Base-by-base conservation (phyloP, 2,888 invertebrate species). In the Merodon equestris region DNA sequence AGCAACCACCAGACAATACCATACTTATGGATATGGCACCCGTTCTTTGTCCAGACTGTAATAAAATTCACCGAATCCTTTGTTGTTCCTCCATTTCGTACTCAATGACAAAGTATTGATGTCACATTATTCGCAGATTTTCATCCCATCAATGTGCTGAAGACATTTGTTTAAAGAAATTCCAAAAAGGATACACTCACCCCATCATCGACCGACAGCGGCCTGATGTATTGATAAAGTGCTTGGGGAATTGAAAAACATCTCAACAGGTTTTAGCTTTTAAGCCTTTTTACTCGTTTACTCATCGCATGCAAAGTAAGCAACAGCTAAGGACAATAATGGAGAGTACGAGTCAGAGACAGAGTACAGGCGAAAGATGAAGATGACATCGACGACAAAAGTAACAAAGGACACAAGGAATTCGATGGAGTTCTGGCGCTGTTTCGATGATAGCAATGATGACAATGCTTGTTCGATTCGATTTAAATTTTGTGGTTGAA, bases 211-310 rank as follows among this genome's bases (percentile, higher is more conserved):
- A 63, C 44, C 38, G 36, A 53, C 34, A 54, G 60, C 51, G 10
- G 14, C 48, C 15, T 4, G 18, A 48, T 85, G 84, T 85, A 85
- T 86, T 86, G 84, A 83, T 84, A 85, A 86, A 87, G 88, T 87
- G 88, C 86, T 88, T 82, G 83, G 88, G 88, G 88, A 88, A 87
- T 88, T 88, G 87, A 82, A 83, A 27, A 83, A 84, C 84, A 87
- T 88, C 88, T 88, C 88, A 88, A 88, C 88, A 88, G 88, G 88
- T 88, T 88, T 88, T 86, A 85, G 88, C 88, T 88, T 86, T 88
- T 87, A 83, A 74, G 77, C 75, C 77, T 77, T 82, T 76, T 81
- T 64, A 42, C 19, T 58, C 36, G 19, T 42, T 40, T 61, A 12
- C 42, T 13, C 42, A 42, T 15, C 54, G 36, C 64, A 73, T 72